Evolutionary conservation across 2,888 invertebrate species (phyloP).

Genomic region (Plebejus anna): DNA sequence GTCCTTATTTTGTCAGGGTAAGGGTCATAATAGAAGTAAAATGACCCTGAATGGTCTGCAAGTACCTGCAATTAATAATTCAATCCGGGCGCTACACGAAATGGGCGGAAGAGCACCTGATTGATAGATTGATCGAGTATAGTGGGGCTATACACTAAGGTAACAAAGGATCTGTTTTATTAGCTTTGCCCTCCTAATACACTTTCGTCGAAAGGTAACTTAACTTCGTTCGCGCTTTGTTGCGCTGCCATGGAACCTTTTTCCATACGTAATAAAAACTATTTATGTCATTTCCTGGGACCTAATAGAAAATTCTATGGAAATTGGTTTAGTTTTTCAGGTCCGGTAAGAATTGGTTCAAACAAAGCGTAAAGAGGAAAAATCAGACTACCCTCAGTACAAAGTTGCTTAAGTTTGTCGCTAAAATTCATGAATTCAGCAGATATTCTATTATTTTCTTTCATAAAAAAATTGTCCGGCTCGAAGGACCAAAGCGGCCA

Average conservation of each 20-base stretch:
- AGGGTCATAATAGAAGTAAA: not conserved
- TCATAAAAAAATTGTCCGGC: not conserved
- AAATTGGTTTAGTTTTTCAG: too few species aligned
- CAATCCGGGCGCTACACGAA: not conserved
- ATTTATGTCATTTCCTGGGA: too few species aligned
- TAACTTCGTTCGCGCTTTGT: too few species aligned
- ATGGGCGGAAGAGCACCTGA: conserved; percentile 9
- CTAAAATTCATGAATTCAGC: not conserved
- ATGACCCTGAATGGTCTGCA: not conserved
- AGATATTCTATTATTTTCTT: not conserved
- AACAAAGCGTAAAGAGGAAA: too few species aligned
- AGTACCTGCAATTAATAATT: conserved; percentile 13
- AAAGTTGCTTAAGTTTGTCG: not conserved
- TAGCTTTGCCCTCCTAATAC: not conserved
- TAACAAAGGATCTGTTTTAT: not conserved
- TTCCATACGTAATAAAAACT: too few species aligned
- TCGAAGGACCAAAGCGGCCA: not conserved
- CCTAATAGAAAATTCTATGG: too few species aligned
- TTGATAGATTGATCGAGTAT: not conserved
- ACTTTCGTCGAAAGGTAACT: not conserved
- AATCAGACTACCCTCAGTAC: not conserved
- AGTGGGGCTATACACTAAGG: not conserved
- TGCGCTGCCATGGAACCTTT: too few species aligned
- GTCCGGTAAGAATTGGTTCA: too few species aligned
- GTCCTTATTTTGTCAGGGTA: not conserved